phyloP scores from a whole-genome alignment of 1,140 invertebrate genomes.

The Bombus consobrinus region DNA sequence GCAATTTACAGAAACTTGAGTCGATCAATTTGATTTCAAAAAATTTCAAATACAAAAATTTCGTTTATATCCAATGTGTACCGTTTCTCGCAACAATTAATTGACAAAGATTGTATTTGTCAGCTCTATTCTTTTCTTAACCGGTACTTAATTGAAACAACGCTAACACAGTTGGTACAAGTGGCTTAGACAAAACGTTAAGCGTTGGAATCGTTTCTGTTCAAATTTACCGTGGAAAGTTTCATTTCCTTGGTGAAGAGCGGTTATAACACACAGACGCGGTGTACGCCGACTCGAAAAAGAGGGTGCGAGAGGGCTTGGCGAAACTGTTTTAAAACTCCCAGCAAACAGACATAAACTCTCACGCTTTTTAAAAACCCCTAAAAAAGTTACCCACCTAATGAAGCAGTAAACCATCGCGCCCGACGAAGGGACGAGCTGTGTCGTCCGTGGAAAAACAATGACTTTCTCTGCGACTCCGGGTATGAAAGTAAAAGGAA shows the following conservation, averaged over 20 bases:
- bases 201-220: conserved; percentile 54
- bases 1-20: too few relatives aligned
- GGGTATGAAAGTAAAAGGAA: conserved; percentile 47
- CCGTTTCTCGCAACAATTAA: too few relatives aligned
- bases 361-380: conserved; percentile 73
- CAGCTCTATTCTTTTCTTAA: background rate
- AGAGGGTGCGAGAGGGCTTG: conserved; percentile 15
- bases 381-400: conserved; percentile 73
- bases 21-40: too few relatives aligned
- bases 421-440: conserved; percentile 37
- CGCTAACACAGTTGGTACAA: conserved; percentile 32
- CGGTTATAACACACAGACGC: conserved; percentile 42
- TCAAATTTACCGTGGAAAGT: conserved; percentile 62
- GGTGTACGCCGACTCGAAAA: conserved; percentile 45
- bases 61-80: too few relatives aligned
- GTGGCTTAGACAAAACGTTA: conserved; percentile 52
- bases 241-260: conserved; percentile 58
- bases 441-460: conserved; percentile 51
- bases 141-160: conserved; percentile 47
- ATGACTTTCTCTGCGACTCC: conserved; percentile 44
- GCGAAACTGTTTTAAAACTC: conserved; percentile 77
- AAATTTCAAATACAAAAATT: too few relatives aligned
- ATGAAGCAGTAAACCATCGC: conserved; percentile 68
- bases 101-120: background rate
- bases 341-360: conserved; percentile 71